phyloP scores from a whole-genome alignment of 1,140 invertebrate genomes.

The Heterodera carotae region DNA sequence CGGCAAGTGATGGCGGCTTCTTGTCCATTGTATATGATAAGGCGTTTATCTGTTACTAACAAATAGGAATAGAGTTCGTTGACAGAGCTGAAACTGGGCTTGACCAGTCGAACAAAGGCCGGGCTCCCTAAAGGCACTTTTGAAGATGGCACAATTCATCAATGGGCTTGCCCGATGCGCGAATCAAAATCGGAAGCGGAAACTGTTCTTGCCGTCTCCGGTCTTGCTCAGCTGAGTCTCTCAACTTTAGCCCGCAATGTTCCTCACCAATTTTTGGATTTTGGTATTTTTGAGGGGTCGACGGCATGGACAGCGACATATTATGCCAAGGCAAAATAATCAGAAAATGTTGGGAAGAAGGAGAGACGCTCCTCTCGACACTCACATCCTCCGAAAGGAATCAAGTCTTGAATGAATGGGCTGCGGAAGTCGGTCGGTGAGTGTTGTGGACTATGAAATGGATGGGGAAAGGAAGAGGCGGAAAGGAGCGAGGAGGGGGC shows the following conservation, averaged over 20 bases:
- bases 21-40: slow-evolving; percentile 44
- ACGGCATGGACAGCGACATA: not conserved
- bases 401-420: no score
- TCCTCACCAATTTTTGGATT: slow-evolving; percentile 39
- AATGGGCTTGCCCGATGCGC: not conserved
- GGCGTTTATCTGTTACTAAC: slow-evolving; percentile 39
- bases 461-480: no score
- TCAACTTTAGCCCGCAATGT: slow-evolving; percentile 42
- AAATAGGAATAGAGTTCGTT: slow-evolving; percentile 30
- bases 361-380: not conserved
- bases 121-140: not conserved
- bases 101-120: slow-evolving; percentile 35
- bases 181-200: slow-evolving; percentile 44
- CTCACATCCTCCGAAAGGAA: no score
- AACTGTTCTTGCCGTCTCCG: slow-evolving; percentile 21
- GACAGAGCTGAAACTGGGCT: slow-evolving; percentile 29
- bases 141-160: not conserved
- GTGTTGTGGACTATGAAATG: no score
- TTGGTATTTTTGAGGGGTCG: slow-evolving; percentile 33
- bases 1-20: slow-evolving; percentile 34
- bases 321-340: not conserved
- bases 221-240: slow-evolving; percentile 31
- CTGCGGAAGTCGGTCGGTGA: no score
- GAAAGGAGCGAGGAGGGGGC: no score
- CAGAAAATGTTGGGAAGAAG: not conserved